A percentile compares a stretch with the other conserved stretches of the same genome.
phyloP scores from a whole-genome alignment of 2,888 invertebrate genomes.

The Plagodis pulveraria region DNA sequence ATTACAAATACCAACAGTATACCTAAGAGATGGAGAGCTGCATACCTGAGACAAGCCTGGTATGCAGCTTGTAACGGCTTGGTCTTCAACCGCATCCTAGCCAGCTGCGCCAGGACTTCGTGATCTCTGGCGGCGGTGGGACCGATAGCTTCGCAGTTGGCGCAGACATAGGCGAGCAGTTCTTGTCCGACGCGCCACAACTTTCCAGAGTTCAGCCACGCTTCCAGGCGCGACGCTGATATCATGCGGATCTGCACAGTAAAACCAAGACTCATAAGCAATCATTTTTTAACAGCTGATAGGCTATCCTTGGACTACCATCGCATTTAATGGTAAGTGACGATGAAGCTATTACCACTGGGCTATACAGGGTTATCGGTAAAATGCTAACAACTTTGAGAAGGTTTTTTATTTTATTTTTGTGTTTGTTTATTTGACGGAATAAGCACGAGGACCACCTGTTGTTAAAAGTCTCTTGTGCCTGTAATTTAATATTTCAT shows the following conservation, averaged over 20 bases:
- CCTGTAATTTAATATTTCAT: no score
- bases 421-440: no score
- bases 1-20: no score
- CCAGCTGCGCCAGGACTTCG: conserved; percentile 92
- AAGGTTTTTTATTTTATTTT: no score
- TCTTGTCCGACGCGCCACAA: conserved; percentile 96
- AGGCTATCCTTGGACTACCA: background rate
- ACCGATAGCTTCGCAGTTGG: conserved; percentile 90
- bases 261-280: background rate
- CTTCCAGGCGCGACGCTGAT: conserved; percentile 92
- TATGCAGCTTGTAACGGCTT: conserved; percentile 96
- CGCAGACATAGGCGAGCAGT: conserved; percentile 94
- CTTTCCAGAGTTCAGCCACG: conserved; percentile 98
- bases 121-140: conserved; percentile 87
- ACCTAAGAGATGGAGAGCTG: background rate
- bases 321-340: no score
- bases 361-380: no score
- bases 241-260: conserved; percentile 88
- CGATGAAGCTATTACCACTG: no score
- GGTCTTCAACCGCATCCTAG: conserved; percentile 96
- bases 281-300: background rate
- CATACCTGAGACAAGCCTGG: conserved; percentile 90
- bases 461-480: no score
- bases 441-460: no score
- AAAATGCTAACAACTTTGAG: no score